phyloP scores from a whole-genome alignment of 2,113 vertebrate genomes.

The Lophotis ruficrista region DNA sequence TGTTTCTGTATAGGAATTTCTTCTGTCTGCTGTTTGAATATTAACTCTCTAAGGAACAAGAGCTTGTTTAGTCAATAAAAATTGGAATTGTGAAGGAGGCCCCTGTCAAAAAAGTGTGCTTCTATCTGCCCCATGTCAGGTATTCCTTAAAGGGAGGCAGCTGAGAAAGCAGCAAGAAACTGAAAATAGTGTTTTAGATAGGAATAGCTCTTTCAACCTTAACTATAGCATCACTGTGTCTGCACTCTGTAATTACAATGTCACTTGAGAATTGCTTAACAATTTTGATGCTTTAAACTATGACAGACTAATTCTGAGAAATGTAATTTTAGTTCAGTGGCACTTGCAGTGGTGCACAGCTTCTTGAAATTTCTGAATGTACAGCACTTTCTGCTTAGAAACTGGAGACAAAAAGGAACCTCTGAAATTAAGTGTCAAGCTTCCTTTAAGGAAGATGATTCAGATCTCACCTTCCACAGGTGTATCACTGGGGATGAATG shows the following conservation, averaged over 20 bases:
- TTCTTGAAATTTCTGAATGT: conserved; percentile 28
- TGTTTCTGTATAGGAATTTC: not conserved
- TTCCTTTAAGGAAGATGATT: conserved; percentile 10
- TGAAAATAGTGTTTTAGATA: not conserved
- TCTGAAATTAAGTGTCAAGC: conserved; percentile 51
- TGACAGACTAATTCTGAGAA: conserved; percentile 57
- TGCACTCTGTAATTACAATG: conserved; percentile 58
- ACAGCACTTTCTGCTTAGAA: not conserved
- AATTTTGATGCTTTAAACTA: conserved; percentile 39
- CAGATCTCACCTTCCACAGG: conserved; percentile 43
- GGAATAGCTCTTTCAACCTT: not conserved
- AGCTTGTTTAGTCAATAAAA: not conserved
- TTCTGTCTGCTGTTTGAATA: not conserved
- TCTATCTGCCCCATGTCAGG: not conserved
- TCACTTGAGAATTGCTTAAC: conserved; percentile 51
- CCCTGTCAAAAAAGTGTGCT: not conserved
- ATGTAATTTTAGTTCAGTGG: conserved; percentile 39
- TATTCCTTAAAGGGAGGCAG: not conserved
- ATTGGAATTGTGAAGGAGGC: not conserved
- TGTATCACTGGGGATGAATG: conserved; percentile 35
- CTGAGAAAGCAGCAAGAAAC: not conserved
- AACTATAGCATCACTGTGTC: not conserved
- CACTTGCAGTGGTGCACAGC: not conserved
- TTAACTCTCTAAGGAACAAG: not conserved
- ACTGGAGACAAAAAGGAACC: not conserved